Base-by-base conservation (phyloP, 2,888 invertebrate species). In the Cataglyphis rosenhaueri region DNA sequence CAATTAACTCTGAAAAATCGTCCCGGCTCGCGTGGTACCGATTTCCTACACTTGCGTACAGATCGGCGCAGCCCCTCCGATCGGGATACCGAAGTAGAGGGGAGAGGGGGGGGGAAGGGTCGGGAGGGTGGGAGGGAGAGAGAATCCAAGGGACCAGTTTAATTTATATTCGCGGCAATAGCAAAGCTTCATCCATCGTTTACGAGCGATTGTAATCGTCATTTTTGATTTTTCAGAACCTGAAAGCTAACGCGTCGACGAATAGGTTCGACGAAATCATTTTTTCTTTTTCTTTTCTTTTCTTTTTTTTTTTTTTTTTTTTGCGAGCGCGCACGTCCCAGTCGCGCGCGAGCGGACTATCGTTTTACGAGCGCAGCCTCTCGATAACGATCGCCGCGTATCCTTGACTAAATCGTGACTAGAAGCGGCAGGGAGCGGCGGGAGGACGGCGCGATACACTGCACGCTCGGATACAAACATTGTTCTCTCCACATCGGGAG, bases 381-480 rank as follows among this genome's bases (percentile, higher is more conserved):
- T 90, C 92, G 94, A 94, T 94, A 93, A 92, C 92, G 91, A 94
- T 93, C 93, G 92, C 91, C 91, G 84, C 85, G 92, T 94, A 93
- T 93, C 93, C 94, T 94, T 93, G 94, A 92, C 93, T 93, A 93
- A 94, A 94, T 94, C 94, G 94, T 94, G 94, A 94, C 94, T 94
- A 93, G 93, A 92, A 92, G 93, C 89, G 90, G 91, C 59, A 38
- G 70, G 70, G 70, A 70, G 70, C 57, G 70, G 70, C 65, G 75
- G n/a, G 3, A 41, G 35, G 59, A 25, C 18, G 25, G 90, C 73
- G 76, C 86, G 84, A 85, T 86, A 82, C 85, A 73, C 76, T 29
- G 29, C 29, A 68, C 76, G 64, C 74, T 75, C 74, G 57, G 76
- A 25, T 57, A 52, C 81, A 70, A 78, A 79, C 78, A 79, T 79